These are phyloP conservation scores for Hippocampus guttulatus DNA, from an alignment of 2,113 vertebrate genomes.

Conservation along the genomic window DNA sequence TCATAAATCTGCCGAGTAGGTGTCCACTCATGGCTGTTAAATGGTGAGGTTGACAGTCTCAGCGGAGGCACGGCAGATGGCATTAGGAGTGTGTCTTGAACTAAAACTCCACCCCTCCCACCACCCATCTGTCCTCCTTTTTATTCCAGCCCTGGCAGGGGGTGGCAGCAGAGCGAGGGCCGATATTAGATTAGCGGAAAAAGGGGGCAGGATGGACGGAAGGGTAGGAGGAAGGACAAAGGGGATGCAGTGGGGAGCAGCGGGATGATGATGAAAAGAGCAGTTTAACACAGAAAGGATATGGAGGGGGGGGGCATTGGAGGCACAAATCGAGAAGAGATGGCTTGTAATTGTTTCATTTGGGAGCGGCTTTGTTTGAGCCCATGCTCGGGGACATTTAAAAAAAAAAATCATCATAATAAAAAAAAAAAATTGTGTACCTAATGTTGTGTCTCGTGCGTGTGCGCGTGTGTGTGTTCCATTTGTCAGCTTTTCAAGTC, in stretches of 20 bases:
- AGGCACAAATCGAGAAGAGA: conserved; percentile 34
- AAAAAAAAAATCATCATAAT: too few species aligned
- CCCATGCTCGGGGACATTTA: too few species aligned
- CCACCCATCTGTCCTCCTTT: conserved; percentile 72
- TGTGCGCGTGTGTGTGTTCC: neutral
- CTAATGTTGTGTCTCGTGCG: neutral
- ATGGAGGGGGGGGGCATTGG: conserved; percentile 29
- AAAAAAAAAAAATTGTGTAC: neutral
- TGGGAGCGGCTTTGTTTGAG: conserved; percentile 20
- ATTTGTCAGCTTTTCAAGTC: conserved; percentile 27
- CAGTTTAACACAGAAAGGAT: conserved; percentile 47
- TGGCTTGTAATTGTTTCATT: conserved; percentile 48
- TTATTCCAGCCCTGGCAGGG: conserved; percentile 61
- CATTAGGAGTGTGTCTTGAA: conserved; percentile 67
- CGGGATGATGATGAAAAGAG: conserved; percentile 54
- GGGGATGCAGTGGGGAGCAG: conserved; percentile 37
- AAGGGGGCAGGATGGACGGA: conserved; percentile 53
- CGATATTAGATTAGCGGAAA: conserved; percentile 65
- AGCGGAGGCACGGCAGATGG: conserved; percentile 70
- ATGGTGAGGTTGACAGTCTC: conserved; percentile 51
- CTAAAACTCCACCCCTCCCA: conserved; percentile 63
- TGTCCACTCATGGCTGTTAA: conserved; percentile 35
- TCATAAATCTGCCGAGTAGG: conserved; percentile 36
- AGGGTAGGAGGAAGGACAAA: conserved; percentile 62
- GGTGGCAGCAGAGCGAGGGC: conserved; percentile 54